Percentiles rank a stretch among this genome's conserved stretches.
Evolutionary conservation across 2,888 invertebrate genomes (phyloP).

Genomic region (Tuta absoluta): DNA sequence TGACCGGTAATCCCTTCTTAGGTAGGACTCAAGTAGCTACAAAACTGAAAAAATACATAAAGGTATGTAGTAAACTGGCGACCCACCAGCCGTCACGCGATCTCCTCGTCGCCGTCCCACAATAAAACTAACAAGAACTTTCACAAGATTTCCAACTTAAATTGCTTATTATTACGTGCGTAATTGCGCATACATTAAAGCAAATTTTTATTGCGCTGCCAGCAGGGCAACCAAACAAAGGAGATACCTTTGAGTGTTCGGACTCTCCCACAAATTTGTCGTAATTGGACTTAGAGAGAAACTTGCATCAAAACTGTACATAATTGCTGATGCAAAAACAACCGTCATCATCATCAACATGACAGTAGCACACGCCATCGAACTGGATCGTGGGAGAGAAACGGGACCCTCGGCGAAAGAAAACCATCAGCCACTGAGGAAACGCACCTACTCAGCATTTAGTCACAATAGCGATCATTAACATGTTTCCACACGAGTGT

Average conservation of each 20-base stretch:
- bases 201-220: slow-evolving; percentile 60
- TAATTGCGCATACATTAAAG: slow-evolving; percentile 54
- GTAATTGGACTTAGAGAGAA: slow-evolving; percentile 74
- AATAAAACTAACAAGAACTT: slow-evolving; percentile 39
- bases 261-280: slow-evolving; percentile 69
- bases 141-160: slow-evolving; percentile 52
- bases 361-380: slow-evolving; percentile 70
- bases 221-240: slow-evolving; percentile 64
- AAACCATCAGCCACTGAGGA: slow-evolving; percentile 62
- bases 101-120: slow-evolving; percentile 12
- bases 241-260: slow-evolving; percentile 58
- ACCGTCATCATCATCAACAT: slow-evolving; percentile 69
- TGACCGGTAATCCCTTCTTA: slow-evolving; percentile 39
- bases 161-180: slow-evolving; percentile 61
- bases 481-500: slow-evolving; percentile 70
- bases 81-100: slow-evolving; percentile 14
- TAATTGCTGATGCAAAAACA: slow-evolving; percentile 78
- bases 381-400: slow-evolving; percentile 79
- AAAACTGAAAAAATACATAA: not conserved
- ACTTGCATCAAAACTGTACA: slow-evolving; percentile 70
- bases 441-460: slow-evolving; percentile 61
- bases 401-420: slow-evolving; percentile 68
- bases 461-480: slow-evolving; percentile 71
- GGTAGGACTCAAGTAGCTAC: not conserved
- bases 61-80: not conserved